phyloP scores from a whole-genome alignment of 2,888 invertebrate species.

The Mythimna impura region DNA sequence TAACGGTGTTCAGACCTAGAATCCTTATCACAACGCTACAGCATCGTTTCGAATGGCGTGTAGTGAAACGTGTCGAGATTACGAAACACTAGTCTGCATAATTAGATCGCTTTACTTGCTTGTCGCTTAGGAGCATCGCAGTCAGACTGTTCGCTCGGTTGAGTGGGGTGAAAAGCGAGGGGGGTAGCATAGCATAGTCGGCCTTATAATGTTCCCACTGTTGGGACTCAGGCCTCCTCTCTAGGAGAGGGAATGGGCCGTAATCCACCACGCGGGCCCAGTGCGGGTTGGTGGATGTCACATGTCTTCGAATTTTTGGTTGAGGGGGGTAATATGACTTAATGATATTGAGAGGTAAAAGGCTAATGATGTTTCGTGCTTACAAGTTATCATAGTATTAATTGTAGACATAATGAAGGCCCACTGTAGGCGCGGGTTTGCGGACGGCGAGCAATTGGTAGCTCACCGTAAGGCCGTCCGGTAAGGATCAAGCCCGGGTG shows the following conservation, averaged over 20 bases:
- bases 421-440: too few species aligned
- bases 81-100: constrained; percentile 48
- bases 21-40: constrained; percentile 40
- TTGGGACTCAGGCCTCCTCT: too few species aligned
- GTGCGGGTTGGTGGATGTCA: too few species aligned
- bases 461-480: too few species aligned
- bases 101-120: constrained; percentile 39
- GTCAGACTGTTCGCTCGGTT: constrained; percentile 1
- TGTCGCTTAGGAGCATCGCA: constrained; percentile 19
- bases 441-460: too few species aligned
- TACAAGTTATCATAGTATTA: not conserved
- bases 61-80: constrained; percentile 50
- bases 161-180: not conserved
- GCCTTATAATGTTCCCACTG: too few species aligned
- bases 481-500: too few species aligned
- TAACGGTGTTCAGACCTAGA: constrained; percentile 48
- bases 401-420: too few species aligned
- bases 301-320: too few species aligned
- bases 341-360: not conserved
- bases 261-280: too few species aligned
- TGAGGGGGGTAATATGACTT: not conserved
- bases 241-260: too few species aligned
- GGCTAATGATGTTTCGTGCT: not conserved
- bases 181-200: not conserved
- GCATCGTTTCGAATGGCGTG: constrained; percentile 48